A percentile compares a stretch with the other conserved stretches of the same genome.
These are phyloP conservation scores for Opisthograptis luteolata DNA, from an alignment of 2,888 invertebrate genomes.

Conservation along the genomic window DNA sequence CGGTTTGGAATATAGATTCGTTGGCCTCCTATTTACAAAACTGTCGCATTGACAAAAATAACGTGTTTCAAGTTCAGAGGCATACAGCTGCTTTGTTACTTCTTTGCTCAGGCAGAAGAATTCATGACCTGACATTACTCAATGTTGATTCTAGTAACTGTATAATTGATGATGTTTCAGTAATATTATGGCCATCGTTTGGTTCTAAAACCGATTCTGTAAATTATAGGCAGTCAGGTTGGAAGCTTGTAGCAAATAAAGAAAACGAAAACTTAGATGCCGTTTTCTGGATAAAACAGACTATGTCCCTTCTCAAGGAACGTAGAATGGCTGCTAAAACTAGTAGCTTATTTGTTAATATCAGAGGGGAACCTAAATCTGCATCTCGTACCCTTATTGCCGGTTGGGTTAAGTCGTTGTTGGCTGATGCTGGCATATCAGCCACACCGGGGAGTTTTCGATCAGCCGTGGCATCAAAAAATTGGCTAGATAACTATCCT, in stretches of 20 bases:
- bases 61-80: not conserved
- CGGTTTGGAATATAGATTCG: not conserved
- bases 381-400: not conserved
- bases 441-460: not conserved
- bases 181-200: not conserved
- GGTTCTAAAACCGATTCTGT: not conserved
- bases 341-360: not conserved
- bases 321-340: not conserved
- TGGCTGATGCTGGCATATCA: not conserved
- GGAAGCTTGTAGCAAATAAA: not conserved
- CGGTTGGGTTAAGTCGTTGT: not conserved
- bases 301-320: not conserved
- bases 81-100: not conserved
- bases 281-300: not conserved
- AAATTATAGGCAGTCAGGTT: not conserved
- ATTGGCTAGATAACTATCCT: not conserved
- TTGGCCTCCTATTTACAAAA: not conserved
- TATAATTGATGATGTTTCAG: too few species aligned
- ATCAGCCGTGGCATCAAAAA: not conserved
- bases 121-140: not conserved
- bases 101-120: not conserved
- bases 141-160: not conserved
- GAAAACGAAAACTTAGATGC: not conserved
- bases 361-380: not conserved
- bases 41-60: not conserved